Conservation (phyloP, 1,140 invertebrate genomes). For the Metopolophium dirhodum region DNA sequence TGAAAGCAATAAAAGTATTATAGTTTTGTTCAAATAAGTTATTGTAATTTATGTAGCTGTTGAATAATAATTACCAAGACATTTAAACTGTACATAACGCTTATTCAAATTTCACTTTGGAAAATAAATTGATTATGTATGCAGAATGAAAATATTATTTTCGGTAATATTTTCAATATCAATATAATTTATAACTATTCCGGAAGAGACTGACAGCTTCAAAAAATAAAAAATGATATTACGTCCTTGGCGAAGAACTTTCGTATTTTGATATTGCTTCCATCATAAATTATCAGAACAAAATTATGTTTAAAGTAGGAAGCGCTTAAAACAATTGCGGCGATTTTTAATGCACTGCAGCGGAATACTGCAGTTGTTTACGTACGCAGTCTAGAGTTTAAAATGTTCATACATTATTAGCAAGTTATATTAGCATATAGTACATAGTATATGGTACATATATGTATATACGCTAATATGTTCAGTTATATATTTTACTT, state of each 20-base stretch:
- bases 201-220: background rate
- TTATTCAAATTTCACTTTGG: background rate
- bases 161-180: conserved; percentile 7
- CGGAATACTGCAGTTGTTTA: conserved; percentile 13
- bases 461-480: background rate
- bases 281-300: background rate
- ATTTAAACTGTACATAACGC: background rate
- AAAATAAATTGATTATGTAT: conserved; percentile 10
- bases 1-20: background rate
- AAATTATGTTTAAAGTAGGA: conserved; percentile 8
- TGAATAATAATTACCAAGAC: conserved; percentile 12
- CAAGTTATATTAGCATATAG: background rate
- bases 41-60: background rate
- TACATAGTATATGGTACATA: background rate
- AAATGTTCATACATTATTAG: background rate
- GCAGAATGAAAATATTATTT: conserved; percentile 2
- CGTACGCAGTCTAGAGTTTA: background rate
- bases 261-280: conserved; percentile 2
- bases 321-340: background rate
- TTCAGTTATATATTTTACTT: background rate
- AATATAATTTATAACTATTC: conserved; percentile 19
- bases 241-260: background rate
- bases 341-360: background rate
- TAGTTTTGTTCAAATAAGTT: background rate
- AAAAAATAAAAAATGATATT: conserved; percentile 20